Percentiles rank a stretch among this genome's conserved stretches.
These are phyloP conservation scores for Lophius americanus DNA, from an alignment of 2,797 vertebrate species.

Conservation along the genomic window DNA sequence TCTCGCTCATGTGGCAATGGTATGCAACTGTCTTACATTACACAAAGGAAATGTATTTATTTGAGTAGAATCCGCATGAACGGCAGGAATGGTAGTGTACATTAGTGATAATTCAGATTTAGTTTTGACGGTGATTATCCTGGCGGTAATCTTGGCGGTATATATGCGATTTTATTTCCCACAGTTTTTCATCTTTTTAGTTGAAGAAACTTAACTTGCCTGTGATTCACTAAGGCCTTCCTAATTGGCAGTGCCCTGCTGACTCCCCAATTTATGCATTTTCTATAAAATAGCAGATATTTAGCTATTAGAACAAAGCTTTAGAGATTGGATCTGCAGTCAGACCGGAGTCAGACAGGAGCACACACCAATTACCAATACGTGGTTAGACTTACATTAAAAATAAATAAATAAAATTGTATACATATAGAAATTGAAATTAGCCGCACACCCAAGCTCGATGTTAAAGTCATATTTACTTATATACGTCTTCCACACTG, in stretches of 20 bases:
- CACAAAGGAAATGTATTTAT: no score
- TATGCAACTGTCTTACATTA: no score
- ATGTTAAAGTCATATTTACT: conserved; percentile 4
- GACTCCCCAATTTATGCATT: no score
- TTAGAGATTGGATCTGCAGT: not conserved
- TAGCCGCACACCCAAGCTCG: conserved; percentile 6
- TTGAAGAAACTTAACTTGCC: not conserved
- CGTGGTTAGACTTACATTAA: not conserved
- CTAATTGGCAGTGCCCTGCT: not conserved
- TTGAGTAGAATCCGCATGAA: no score
- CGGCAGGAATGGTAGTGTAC: no score
- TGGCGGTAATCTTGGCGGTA: no score
- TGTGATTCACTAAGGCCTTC: not conserved
- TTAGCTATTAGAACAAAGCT: not conserved
- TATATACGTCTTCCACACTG: no score
- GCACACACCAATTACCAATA: not conserved
- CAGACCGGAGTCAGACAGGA: not conserved
- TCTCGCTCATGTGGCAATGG: not conserved
- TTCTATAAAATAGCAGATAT: not conserved
- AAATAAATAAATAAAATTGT: not conserved
- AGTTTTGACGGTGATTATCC: no score
- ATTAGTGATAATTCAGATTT: no score
- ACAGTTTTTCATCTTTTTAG: not conserved
- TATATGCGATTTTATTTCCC: not conserved
- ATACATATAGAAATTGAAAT: not conserved